phyloP scores from a whole-genome alignment of 2,113 vertebrate species.

The Scalopus aquaticus region DNA sequence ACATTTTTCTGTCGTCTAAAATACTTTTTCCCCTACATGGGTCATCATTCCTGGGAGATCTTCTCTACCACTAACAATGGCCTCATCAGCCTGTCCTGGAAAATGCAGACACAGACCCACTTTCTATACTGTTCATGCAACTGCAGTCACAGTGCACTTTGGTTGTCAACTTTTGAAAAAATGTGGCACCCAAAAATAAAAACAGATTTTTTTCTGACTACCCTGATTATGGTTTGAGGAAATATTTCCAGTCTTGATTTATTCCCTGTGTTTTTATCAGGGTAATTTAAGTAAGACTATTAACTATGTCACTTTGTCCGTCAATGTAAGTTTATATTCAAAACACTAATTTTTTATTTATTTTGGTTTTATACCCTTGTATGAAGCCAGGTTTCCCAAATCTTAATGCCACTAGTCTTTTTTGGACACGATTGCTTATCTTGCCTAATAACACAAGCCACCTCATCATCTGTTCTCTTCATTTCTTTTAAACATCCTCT shows the following conservation, averaged over 20 bases:
- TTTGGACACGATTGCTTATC: background rate
- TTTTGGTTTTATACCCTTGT: background rate
- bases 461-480: background rate
- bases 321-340: background rate
- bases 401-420: background rate
- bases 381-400: background rate
- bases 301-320: background rate
- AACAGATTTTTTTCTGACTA: background rate
- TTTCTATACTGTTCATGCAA: background rate
- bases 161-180: background rate
- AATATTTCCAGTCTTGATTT: background rate
- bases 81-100: background rate
- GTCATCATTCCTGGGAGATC: background rate
- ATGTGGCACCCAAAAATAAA: background rate
- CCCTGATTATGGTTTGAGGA: background rate
- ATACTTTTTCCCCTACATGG: background rate
- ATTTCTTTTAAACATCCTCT: background rate
- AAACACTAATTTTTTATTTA: background rate
- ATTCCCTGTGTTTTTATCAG: background rate
- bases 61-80: background rate
- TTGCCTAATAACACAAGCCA: background rate
- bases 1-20: conserved; percentile 32
- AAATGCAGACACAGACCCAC: background rate
- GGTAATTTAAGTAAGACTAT: background rate
- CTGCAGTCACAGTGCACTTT: background rate